Base-by-base conservation (phyloP, 2,113 vertebrate species). In the Grallaria varia region DNA sequence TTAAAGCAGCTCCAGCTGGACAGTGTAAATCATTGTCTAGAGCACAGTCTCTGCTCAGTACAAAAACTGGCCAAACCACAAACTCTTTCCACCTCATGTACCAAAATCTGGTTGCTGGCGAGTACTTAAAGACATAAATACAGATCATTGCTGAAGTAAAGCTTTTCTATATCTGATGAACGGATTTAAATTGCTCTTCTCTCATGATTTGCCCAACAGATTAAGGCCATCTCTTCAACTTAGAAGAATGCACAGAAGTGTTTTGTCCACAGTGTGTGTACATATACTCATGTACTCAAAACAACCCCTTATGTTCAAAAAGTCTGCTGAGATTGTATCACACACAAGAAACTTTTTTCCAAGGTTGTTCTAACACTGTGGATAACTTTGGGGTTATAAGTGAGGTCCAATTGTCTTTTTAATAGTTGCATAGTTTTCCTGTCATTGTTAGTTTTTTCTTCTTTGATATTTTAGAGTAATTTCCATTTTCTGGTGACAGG, bases 1-100 rank as follows among this genome's bases (percentile, higher is more conserved):
- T 94, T 83, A 94, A 83, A 95, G 35, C 17, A 59, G 21, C 42
- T 89, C 30, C 74, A 97, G 66, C 40, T 96, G 87, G 94, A 90
- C 87, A 68, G 33, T 81, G 76, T 93, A 96, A 82, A 93, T 96
- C 63, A 85, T 55, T 95, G 79, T 89, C 66, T 77, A 44, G 53
- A 85, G 44, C 44, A 80, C 20, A 39, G 3, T 75, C 72, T 68
- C 16, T 63, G 14, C 53, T 87, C 4, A 3, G 11, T 47, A 72
- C 40, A 91, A 76, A 78, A 93, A 73, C 47, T 33, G 75, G 40
- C 79, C 84, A 90, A 87, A 69, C 42, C 42, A 44, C 60, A 52
- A 64, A 83, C 64, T 77, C 42, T 68, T 94, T 88, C 53, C 31
- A 76, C 27, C 22, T 52, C 8, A 0, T 66, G 13, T 74, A 79